Percentiles rank a stretch among this genome's conserved stretches.
Evolutionary conservation across 2,888 invertebrate genomes (phyloP).

Genomic region (Xanthostigma xanthostigma): DNA sequence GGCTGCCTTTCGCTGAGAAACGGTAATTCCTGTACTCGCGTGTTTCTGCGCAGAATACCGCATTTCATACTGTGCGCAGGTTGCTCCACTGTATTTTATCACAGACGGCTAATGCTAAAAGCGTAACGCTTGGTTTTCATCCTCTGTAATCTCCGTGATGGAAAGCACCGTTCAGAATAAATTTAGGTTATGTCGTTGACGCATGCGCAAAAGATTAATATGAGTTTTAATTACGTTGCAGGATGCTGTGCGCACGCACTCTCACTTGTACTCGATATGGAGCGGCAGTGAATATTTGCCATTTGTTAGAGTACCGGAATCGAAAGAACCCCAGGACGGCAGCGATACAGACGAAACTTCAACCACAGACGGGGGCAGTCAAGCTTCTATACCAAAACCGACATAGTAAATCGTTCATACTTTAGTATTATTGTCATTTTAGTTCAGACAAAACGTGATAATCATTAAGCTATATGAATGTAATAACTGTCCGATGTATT

Average conservation of each 20-base stretch:
- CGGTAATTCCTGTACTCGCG: too few relatives aligned
- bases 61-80: too few relatives aligned
- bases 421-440: too few relatives aligned
- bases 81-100: too few relatives aligned
- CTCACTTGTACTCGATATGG: constrained; percentile 31
- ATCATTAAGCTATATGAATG: too few relatives aligned
- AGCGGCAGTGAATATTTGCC: constrained; percentile 31
- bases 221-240: constrained; percentile 10
- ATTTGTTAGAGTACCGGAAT: constrained; percentile 30
- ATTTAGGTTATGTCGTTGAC: neutral
- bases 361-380: constrained; percentile 24
- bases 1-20: too few relatives aligned
- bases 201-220: neutral
- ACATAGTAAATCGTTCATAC: constrained; percentile 15
- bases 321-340: constrained; percentile 30
- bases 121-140: too few relatives aligned
- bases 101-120: too few relatives aligned
- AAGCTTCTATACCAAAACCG: constrained; percentile 25
- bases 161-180: neutral
- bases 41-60: too few relatives aligned
- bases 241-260: constrained; percentile 27
- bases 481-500: too few relatives aligned
- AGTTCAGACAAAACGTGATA: too few relatives aligned
- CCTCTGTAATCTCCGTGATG: too few relatives aligned
- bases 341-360: constrained; percentile 27